Percentiles rank a stretch among this genome's conserved stretches.
These are phyloP conservation scores for Cancer borealis DNA, from an alignment of 2,888 invertebrate species.

Conservation along the genomic window DNA sequence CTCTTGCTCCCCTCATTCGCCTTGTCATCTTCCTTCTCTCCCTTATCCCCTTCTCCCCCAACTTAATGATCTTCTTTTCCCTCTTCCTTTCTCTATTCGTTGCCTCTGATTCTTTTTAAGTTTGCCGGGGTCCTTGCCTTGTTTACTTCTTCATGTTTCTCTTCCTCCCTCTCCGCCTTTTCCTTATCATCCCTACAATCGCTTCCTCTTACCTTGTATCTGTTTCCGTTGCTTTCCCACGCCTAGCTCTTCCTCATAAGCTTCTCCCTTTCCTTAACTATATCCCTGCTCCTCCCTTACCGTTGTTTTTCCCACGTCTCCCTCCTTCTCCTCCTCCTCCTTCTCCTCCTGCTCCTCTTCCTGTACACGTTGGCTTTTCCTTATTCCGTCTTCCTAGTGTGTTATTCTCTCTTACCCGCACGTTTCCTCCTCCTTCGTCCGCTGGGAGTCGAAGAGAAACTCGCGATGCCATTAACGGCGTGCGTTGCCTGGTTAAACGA, in stretches of 20 bases:
- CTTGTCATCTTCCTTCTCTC: not conserved
- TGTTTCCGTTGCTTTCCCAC: not conserved
- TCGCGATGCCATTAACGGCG: not conserved
- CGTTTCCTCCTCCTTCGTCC: not conserved
- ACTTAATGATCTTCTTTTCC: not conserved
- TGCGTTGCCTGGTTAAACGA: conserved; percentile 17
- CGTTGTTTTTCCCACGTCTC: not conserved
- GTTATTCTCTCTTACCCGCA: not conserved
- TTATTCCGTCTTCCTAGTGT: not conserved
- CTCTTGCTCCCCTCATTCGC: not conserved
- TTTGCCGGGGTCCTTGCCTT: not conserved
- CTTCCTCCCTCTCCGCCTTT: not conserved
- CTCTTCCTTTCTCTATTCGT: not conserved
- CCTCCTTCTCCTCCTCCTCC: not conserved
- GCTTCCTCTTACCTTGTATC: not conserved
- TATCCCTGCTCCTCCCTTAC: not conserved
- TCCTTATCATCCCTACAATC: not conserved
- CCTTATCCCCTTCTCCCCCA: not conserved
- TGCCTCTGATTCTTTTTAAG: no score
- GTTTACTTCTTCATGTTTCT: not conserved
- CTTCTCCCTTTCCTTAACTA: not conserved
- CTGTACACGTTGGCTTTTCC: not conserved
- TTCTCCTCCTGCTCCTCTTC: not conserved
- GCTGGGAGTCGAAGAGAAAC: conserved; percentile 3
- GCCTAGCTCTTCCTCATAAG: not conserved